phyloP scores from a whole-genome alignment of 2,797 vertebrate species.

The Crenichthys baileyi region DNA sequence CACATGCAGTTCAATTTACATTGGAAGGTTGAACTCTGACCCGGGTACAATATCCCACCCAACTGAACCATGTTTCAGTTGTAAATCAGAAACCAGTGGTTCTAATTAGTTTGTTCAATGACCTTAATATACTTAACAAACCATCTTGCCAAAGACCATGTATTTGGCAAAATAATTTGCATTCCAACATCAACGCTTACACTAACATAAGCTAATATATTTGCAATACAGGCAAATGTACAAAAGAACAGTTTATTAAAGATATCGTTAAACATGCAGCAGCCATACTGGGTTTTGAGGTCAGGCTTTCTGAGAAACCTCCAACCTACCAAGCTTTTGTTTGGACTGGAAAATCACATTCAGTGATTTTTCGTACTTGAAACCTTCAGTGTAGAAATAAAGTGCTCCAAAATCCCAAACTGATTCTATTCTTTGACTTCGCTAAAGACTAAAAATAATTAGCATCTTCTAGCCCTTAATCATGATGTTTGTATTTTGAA shows the following conservation, averaged over 20 bases:
- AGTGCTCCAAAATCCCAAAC: neutral
- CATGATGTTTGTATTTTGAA: neutral
- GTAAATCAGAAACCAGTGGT: neutral
- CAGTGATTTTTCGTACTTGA: neutral
- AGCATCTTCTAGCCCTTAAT: neutral
- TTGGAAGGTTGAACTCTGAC: neutral
- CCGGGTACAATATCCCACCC: neutral
- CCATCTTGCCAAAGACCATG: neutral
- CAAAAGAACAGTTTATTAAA: neutral
- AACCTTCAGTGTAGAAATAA: neutral
- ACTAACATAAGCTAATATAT: no score
- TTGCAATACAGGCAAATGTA: neutral
- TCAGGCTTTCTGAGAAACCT: neutral
- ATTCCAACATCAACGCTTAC: neutral
- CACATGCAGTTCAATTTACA: neutral
- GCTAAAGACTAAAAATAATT: neutral
- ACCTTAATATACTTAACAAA: neutral
- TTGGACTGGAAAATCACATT: neutral
- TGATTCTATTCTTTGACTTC: neutral
- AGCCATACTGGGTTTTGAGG: neutral
- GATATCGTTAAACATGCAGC: neutral
- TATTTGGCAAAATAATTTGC: neutral
- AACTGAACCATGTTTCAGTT: neutral
- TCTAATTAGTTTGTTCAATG: neutral
- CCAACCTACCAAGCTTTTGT: neutral